Evolutionary conservation across 2,113 vertebrate species (phyloP).

Genomic region (Galbula dea): DNA sequence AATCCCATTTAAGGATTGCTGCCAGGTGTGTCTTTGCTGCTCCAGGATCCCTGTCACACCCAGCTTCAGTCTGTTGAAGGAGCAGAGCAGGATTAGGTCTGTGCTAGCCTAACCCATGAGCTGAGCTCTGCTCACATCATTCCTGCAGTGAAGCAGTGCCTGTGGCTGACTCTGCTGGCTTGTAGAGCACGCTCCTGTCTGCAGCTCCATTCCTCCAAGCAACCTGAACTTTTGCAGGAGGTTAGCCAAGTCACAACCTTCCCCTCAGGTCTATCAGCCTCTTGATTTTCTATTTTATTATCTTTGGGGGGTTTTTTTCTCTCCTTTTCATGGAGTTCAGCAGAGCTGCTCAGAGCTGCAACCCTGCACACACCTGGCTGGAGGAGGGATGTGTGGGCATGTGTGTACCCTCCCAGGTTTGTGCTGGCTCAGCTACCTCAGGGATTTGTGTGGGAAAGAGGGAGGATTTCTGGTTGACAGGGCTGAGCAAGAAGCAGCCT

Average conservation of each 20-base stretch:
- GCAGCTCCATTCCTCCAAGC: background rate
- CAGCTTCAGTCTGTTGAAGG: accelerated
- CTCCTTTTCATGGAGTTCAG: background rate
- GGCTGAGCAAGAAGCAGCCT: background rate
- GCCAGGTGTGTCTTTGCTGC: background rate
- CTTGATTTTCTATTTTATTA: too few species aligned
- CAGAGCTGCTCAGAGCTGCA: background rate
- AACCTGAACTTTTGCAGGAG: background rate
- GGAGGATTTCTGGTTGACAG: background rate
- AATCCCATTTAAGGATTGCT: background rate
- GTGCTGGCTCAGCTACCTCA: background rate
- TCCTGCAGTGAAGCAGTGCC: accelerated
- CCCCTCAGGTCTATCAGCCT: background rate
- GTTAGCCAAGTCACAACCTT: background rate
- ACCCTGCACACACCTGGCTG: background rate
- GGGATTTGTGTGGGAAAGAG: background rate
- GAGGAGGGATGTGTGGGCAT: background rate
- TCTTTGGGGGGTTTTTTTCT: too few species aligned
- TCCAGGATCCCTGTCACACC: accelerated
- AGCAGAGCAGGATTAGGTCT: accelerated
- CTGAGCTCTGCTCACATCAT: accelerated
- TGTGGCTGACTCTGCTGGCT: background rate
- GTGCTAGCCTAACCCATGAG: accelerated
- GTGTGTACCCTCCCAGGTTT: background rate
- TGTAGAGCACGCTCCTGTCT: accelerated